Evolutionary conservation across 2,888 invertebrate genomes (phyloP), one percentile per base, ranked within the genome.

Genomic region (Unio delphinus): DNA sequence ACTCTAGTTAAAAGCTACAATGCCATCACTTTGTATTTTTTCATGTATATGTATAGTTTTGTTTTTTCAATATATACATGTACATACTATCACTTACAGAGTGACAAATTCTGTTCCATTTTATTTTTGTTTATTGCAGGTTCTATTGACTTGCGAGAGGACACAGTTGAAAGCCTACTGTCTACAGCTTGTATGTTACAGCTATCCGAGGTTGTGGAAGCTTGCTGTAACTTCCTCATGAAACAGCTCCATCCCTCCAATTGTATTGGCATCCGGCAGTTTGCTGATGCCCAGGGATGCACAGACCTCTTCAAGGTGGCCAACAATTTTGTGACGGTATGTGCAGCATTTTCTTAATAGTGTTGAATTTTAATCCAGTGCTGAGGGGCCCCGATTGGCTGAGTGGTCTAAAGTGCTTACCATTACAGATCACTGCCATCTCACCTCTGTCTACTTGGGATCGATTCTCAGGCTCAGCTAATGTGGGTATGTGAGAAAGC

Each of bases 211-310:
- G 96, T 97, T 58, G 95, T 95, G 60, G 94, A 94, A 82, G 96
- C 96, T 55, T 97, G 97, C 88, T 96, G 96, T 86, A 93, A 93
- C 85, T 98, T 96, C 90, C 92, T 98, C 67, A 94, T 94, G 85
- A 95, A 95, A 85, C 97, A 97, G 89, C 92, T 96, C 68, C 95
- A 96, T 90, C 97, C 97, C 0, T 96, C 96, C 85, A 98, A 98
- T 90, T 97, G 97, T 91, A 92, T 98, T 79, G 97, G 97, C 30
- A 97, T 98, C 88, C 94, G 95, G 55, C 86, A 96, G 88, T 98
- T 98, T 91, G 97, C 97, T 61, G 97, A 97, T 88, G 92, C 86
- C 82, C 96, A 96, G 90, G 94, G 95, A 67, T 97, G 97, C 90
- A 91, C 93, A 76, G 93, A 94, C 81, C 92, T 98, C 80, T 92